A percentile compares a stretch with the other conserved stretches of the same genome.
phyloP scores from a whole-genome alignment of 2,888 invertebrate species.

The Pterostichus niger region DNA sequence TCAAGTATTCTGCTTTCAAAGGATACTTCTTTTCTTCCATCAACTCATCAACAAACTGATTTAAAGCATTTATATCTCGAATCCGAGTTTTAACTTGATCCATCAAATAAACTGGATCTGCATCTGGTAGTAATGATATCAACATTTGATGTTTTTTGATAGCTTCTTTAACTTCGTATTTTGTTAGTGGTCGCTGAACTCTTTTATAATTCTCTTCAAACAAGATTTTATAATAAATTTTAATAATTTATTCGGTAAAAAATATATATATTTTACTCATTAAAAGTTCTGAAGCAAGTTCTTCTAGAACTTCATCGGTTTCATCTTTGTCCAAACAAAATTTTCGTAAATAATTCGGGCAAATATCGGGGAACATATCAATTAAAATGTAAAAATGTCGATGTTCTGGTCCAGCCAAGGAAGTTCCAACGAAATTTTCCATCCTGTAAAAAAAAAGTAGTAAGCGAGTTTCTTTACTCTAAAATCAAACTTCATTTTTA shows the following conservation, averaged over 20 bases:
- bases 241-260: neutral
- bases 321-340: slow-evolving; percentile 68
- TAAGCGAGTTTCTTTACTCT: neutral
- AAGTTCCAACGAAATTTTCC: slow-evolving; percentile 43
- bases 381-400: slow-evolving; percentile 63
- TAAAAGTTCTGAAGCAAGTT: slow-evolving; percentile 28
- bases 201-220: slow-evolving; percentile 30
- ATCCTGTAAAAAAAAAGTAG: slow-evolving; percentile 3
- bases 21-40: slow-evolving; percentile 46
- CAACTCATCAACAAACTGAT: slow-evolving; percentile 22
- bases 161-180: slow-evolving; percentile 43
- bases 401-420: slow-evolving; percentile 33
- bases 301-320: slow-evolving; percentile 39
- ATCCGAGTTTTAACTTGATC: slow-evolving; percentile 30
- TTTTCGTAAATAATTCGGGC: slow-evolving; percentile 70
- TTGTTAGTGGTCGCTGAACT: slow-evolving; percentile 18
- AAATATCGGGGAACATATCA: slow-evolving; percentile 70
- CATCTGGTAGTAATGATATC: slow-evolving; percentile 52
- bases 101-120: slow-evolving; percentile 46
- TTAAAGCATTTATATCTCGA: slow-evolving; percentile 12
- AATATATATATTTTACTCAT: neutral
- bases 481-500: too few relatives aligned
- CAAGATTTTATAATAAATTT: neutral
- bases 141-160: slow-evolving; percentile 38
- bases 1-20: slow-evolving; percentile 30